Percentiles rank a stretch among this genome's conserved stretches.
Conservation (phyloP, 2,113 vertebrate genomes). For the Forbesichthys papilliferus region DNA sequence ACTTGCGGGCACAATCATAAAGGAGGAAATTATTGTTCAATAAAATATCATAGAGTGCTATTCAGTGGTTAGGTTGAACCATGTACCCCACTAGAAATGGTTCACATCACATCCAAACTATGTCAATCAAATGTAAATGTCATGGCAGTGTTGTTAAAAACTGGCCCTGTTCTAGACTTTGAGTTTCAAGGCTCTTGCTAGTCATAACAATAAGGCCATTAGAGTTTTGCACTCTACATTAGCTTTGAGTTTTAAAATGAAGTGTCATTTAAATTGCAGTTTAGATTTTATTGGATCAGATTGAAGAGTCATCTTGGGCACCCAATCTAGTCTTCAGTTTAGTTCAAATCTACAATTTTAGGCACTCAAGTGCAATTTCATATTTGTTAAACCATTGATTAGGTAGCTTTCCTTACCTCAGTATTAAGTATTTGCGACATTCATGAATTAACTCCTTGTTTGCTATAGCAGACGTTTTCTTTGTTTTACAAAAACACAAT, state of each 20-base stretch:
- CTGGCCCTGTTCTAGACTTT: neutral
- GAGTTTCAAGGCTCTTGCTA: neutral
- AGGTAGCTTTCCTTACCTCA: no score
- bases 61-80: constrained; percentile 24
- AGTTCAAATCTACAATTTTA: neutral
- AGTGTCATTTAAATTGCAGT: constrained; percentile 23
- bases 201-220: constrained; percentile 6
- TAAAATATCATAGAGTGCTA: constrained; percentile 27
- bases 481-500: no score
- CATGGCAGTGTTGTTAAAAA: neutral
- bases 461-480: no score
- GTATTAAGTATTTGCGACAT: no score
- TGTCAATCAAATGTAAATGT: constrained; percentile 13
- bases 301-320: neutral
- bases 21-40: constrained; percentile 3
- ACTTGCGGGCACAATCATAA: constrained; percentile 7
- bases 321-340: constrained; percentile 3
- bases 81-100: constrained; percentile 13
- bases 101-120: constrained; percentile 7
- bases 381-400: no score
- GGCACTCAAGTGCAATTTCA: no score
- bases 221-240: constrained; percentile 23
- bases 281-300: constrained; percentile 5
- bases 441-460: no score
- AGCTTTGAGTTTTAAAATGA: constrained; percentile 12